These are phyloP conservation scores for Oasisia sp. DNA, from an alignment of 2,888 invertebrate genomes.

Conservation along the genomic window DNA sequence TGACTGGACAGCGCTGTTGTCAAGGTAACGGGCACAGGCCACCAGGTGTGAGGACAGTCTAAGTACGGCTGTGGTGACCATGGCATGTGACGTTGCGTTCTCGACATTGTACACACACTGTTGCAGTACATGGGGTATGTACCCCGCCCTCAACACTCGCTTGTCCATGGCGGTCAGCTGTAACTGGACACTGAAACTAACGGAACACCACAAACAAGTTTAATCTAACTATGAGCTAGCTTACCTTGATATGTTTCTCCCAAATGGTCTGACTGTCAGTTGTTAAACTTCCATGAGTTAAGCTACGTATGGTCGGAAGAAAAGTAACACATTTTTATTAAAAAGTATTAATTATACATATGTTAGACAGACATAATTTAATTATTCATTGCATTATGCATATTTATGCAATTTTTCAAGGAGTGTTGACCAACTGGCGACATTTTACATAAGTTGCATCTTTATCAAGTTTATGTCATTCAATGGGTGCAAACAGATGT, in stretches of 20 bases:
- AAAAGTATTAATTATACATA: too few relatives aligned
- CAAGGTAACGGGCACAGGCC: constrained; percentile 38
- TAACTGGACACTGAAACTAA: constrained; percentile 47
- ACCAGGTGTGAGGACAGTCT: constrained; percentile 31
- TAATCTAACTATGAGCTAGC: neutral
- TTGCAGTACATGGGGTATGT: constrained; percentile 51
- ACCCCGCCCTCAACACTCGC: constrained; percentile 47
- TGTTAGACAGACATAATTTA: too few relatives aligned
- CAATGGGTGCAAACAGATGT: neutral
- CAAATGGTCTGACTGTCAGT: too few relatives aligned
- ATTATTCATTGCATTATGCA: too few relatives aligned
- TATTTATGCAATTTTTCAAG: too few relatives aligned
- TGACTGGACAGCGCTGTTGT: constrained; percentile 45
- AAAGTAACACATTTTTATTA: too few relatives aligned
- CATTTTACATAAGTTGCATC: too few relatives aligned
- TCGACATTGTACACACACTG: constrained; percentile 49
- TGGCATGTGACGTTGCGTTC: constrained; percentile 58
- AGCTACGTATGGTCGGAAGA: too few relatives aligned
- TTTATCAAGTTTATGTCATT: too few relatives aligned
- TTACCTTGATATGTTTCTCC: too few relatives aligned
- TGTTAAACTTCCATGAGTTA: too few relatives aligned
- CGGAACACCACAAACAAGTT: neutral
- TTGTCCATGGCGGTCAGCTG: constrained; percentile 49
- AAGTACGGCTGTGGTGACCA: constrained; percentile 33
- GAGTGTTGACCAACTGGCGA: too few relatives aligned